Base-by-base conservation (phyloP, 2,113 vertebrate species). In the Nycticryphes semicollaris region DNA sequence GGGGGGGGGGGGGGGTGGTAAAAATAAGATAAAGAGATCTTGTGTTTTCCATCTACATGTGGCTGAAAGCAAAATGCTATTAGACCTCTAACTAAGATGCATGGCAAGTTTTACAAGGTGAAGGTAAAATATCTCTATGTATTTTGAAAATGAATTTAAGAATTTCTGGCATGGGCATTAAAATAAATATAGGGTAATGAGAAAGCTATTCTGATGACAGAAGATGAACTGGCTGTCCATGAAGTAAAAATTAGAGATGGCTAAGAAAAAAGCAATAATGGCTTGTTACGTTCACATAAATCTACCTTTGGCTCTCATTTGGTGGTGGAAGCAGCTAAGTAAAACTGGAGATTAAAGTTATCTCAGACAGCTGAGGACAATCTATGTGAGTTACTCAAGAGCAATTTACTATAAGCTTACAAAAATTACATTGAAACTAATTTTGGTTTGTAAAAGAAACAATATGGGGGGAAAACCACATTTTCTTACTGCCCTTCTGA, bases 111-210 rank as follows among this genome's bases (percentile, higher is more conserved):
- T 90, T 79, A 67, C 35, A 82, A 23, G 9, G 37, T 63, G 48
- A 88, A 76, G 47, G 9, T 15, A 87, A 94, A 83, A 79, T 79
- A 7, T 4, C 13, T 43, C 70, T 41, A 59, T 28, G 11, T 22
- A 37, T 75, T 77, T 93, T 64, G 37, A 76, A 91, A 85, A 85
- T 28, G 0, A 92, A 47, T 68, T 14, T 18, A 79, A 90, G n/a
- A 87, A 68, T 79, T 87, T 82, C 70, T 75, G 48, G 25, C 79
- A 72, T 18, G 6, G 14, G 12, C n/a, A 68, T 18, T 88, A 88
- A 93, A 94, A 94, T 47, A 90, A 93, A 83, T 53, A 67, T 30
- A 68, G 30, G 43, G 63, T 93, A 88, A 75, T 83, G 48, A 90
- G 66, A 67, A 37, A 76, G 39, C 30, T 92, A 24, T 66, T 89